Base-by-base conservation (phyloP, 1,140 invertebrate species). In the Choristoneura fumiferana region DNA sequence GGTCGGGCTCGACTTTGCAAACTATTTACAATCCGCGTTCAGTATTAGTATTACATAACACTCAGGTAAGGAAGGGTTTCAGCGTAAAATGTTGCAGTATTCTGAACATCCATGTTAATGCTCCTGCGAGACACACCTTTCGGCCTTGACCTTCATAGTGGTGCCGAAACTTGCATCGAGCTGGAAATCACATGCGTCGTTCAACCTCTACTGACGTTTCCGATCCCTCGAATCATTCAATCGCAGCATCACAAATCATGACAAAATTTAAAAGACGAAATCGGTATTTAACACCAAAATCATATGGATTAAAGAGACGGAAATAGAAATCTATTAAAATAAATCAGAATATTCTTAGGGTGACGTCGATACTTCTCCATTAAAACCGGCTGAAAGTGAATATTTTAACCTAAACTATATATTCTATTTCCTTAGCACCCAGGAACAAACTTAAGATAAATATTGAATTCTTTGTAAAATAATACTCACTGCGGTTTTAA, bases 1-100 rank as follows among this genome's bases (percentile, higher is more conserved):
- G 84, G 84, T 77, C 77, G 64, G 58, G 38, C 71, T 71, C 60
- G 58, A 39, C 45, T 60, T 62, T 56, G 14, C 36, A 45, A 72
- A 54, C 67, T 69, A 81, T 82, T 81, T 78, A 78, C 74, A 78
- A 77, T 63, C 64, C 56, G 68, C 63, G 71, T 70, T 77, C 65
- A 71, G 52, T 62, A 59, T 60, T 63, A 64, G 66, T 79, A 78
- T 88, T 88, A 88, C 85, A 88, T 88, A 88, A 88, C 82, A 70
- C 61, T 63, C 69, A 65, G 66, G 57, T 57, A 62, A 61, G 39
- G 40, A 63, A 53, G 55, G 37, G 60, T 3, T 18, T 38, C 10
- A 52, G 54, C 15, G 13, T 45, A 33, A 45, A 35, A 55, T 49
- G 15, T 45, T 45, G 4, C 12, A 22, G 43, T 22, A 49, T 1